Evolutionary conservation across 2,888 invertebrate species (phyloP).

Genomic region (Tuberolachnus salignus): DNA sequence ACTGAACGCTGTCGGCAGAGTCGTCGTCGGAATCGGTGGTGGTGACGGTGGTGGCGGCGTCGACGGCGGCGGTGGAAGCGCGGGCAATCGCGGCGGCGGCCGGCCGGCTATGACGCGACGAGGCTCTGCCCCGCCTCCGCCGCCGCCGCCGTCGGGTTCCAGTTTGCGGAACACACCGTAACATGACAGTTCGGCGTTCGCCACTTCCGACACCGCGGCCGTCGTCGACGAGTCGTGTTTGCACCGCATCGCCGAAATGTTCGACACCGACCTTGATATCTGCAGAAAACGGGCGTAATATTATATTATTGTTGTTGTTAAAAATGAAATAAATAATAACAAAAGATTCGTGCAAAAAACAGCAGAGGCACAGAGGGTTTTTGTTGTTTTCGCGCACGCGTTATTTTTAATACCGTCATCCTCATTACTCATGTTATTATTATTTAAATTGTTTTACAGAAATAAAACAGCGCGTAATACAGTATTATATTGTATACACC

Average conservation of each 20-base stretch:
- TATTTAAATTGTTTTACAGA: too few species aligned
- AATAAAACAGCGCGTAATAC: too few species aligned
- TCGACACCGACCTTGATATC: constrained; percentile 51
- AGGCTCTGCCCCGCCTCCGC: constrained; percentile 27
- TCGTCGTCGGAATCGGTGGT: not conserved
- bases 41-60: not conserved
- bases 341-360: too few species aligned
- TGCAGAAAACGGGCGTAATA: not conserved
- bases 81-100: constrained; percentile 31
- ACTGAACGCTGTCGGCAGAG: constrained; percentile 15
- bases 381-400: too few species aligned
- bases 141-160: constrained; percentile 29
- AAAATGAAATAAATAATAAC: too few species aligned
- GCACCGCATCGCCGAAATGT: constrained; percentile 36
- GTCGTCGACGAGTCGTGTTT: constrained; percentile 42
- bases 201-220: constrained; percentile 54
- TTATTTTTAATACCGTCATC: too few species aligned
- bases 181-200: constrained; percentile 56
- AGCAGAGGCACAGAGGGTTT: too few species aligned
- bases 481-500: too few species aligned
- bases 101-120: constrained; percentile 26
- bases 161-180: constrained; percentile 58
- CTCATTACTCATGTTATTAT: too few species aligned
- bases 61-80: constrained; percentile 14
- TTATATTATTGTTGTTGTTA: too few species aligned